Evolutionary conservation across 1,140 invertebrate species (phyloP), one percentile per base, ranked within the genome.

Genomic region (Portunus trituberculatus): DNA sequence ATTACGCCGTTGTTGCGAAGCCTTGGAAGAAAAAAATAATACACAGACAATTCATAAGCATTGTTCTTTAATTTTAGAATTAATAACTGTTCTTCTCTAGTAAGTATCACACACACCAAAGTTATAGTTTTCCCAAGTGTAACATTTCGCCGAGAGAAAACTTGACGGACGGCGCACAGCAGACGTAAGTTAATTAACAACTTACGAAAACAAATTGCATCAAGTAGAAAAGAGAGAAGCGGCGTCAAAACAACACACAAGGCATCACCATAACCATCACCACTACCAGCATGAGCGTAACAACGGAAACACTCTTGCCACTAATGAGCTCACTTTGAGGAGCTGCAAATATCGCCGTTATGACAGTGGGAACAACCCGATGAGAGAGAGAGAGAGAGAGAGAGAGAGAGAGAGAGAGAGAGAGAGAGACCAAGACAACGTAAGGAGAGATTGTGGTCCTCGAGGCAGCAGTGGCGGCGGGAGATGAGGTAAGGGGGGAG

Each of bases 341-440:
- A 76, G 67, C 20, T 76, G 67, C 67, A 76, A 76, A 25, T 76
- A 12, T 76, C 67, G 25, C 67, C 67, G 67, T 76, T 76, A 76
- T 76, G 67, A 76, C 67, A 76, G 67, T 20, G n/a, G 2, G 0
- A 76, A 76, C 67, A n/a, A 76, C 67, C 67, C 25, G 67, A 76
- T n/a, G 67, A 76, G 12, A 76, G 67, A 76, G 67, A 76, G 67
- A 76, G 67, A 76, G 84, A 87, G 84, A 87, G 84, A 87, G 84
- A 87, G 84, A 87, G 84, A 87, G 84, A 87, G 84, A 87, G 84
- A 87, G 84, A 39, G 31, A 39, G 31, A 32, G 67, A 83, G 76
- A 83, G 29, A 39, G 87, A 90, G 45, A 76, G 28, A 32, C 39
- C 20, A 88, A 29, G 28, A 48, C 28, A 86, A 39, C 52, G 52